Percentiles rank a stretch among this genome's conserved stretches.
phyloP scores from a whole-genome alignment of 2,888 invertebrate genomes.

The Trichacis sp. region DNA sequence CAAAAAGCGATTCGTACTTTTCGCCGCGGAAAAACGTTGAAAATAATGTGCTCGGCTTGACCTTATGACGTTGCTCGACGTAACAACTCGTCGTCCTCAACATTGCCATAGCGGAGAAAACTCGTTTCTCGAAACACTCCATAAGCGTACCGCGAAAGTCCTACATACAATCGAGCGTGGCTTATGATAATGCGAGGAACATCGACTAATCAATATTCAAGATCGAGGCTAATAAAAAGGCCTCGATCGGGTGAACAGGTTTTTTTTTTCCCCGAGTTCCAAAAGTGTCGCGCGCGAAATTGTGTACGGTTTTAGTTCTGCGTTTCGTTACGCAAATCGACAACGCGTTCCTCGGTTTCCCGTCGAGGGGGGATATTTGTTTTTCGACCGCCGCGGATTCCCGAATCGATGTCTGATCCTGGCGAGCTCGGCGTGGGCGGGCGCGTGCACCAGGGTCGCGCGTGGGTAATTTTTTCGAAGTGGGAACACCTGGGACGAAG shows the following conservation, averaged over 20 bases:
- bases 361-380: no score
- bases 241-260: not conserved
- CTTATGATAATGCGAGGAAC: slow-evolving; percentile 2
- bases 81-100: slow-evolving; percentile 38
- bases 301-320: no score
- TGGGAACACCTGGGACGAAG: slow-evolving; percentile 29
- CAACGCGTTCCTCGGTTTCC: no score
- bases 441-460: slow-evolving; percentile 44
- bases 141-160: slow-evolving; percentile 7
- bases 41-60: no score
- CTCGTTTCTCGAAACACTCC: slow-evolving; percentile 22
- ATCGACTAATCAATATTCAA: not conserved
- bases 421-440: slow-evolving; percentile 36
- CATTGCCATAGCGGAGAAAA: slow-evolving; percentile 35
- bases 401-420: no score
- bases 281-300: no score
- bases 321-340: no score
- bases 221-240: not conserved
- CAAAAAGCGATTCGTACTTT: no score
- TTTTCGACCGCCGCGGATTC: no score
- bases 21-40: no score
- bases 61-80: slow-evolving; percentile 34
- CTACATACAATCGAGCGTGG: not conserved
- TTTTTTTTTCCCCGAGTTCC: not conserved
- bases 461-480: slow-evolving; percentile 51